A percentile compares a stretch with the other conserved stretches of the same genome.
These are phyloP conservation scores for Dinothrombium tinctorium DNA, from an alignment of 1,140 invertebrate genomes.

Conservation along the genomic window DNA sequence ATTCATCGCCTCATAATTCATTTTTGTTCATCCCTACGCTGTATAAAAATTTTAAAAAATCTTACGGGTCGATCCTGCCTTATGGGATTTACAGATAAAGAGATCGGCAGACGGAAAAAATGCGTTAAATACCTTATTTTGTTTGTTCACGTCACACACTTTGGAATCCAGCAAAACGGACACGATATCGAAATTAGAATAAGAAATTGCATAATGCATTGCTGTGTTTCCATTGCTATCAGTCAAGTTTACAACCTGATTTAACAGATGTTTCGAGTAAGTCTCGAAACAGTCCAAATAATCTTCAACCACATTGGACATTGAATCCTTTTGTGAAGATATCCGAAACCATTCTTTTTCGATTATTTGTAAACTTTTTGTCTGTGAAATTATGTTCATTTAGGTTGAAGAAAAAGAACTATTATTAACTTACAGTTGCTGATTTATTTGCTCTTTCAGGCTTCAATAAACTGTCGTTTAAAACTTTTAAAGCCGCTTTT, in stretches of 20 bases:
- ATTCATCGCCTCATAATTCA: too few species aligned
- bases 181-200: conserved; percentile 79
- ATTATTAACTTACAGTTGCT: conserved; percentile 5
- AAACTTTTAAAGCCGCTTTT: conserved; percentile 46
- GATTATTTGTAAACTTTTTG: conserved; percentile 32
- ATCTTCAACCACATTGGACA: conserved; percentile 53
- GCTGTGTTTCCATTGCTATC: conserved; percentile 77
- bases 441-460: conserved; percentile 17
- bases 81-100: too few species aligned
- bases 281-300: conserved; percentile 62
- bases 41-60: too few species aligned
- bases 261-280: conserved; percentile 41
- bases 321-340: conserved; percentile 41
- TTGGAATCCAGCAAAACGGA: conserved; percentile 71
- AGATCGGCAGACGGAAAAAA: too few species aligned
- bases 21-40: too few species aligned
- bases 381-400: conserved; percentile 10
- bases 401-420: neutral
- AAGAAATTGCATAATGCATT: conserved; percentile 80
- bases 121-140: conserved; percentile 42
- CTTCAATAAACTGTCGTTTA: conserved; percentile 47
- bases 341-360: conserved; percentile 67
- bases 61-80: too few species aligned
- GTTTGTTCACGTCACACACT: conserved; percentile 62
- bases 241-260: conserved; percentile 56